These are phyloP conservation scores for Oncorhynchus clarkii DNA, from an alignment of 2,113 vertebrate species.

Conservation along the genomic window DNA sequence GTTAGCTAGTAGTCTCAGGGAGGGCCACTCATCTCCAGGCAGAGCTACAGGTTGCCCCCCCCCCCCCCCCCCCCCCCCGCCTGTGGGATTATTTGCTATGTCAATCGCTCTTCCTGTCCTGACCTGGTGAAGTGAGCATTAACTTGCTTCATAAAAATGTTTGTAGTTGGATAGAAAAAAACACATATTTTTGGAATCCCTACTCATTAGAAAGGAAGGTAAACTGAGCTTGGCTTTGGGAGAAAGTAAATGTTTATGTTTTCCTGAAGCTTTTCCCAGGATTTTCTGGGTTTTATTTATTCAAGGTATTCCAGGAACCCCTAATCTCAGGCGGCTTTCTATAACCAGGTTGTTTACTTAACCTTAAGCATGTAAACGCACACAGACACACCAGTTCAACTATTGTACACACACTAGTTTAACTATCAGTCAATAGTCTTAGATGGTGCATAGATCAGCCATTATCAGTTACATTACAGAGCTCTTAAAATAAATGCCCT, in stretches of 20 bases:
- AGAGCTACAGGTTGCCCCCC: too few species aligned
- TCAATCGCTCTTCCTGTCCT: conserved; percentile 12
- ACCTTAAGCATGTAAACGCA: conserved; percentile 41
- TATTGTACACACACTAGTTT: too few species aligned
- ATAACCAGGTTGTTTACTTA: conserved; percentile 44
- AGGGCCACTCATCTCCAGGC: too few species aligned
- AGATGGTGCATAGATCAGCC: background rate
- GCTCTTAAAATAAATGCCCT: background rate
- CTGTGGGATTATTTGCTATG: conserved; percentile 3
- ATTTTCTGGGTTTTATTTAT: conserved; percentile 42
- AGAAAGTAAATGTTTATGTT: conserved; percentile 1
- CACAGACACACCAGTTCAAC: conserved; percentile 1
- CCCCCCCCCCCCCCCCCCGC: too few species aligned
- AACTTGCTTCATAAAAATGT: background rate
- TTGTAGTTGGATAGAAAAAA: background rate
- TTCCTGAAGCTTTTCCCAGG: conserved; percentile 8
- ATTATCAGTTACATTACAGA: background rate
- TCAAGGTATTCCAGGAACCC: conserved; percentile 47
- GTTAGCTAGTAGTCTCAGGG: too few species aligned
- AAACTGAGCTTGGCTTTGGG: conserved; percentile 12
- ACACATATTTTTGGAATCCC: conserved; percentile 24
- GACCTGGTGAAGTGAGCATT: background rate
- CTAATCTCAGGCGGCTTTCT: conserved; percentile 23
- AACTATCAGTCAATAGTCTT: too few species aligned
- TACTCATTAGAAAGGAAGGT: conserved; percentile 47